A percentile compares a stretch with the other conserved stretches of the same genome.
Evolutionary conservation across 2,888 invertebrate species (phyloP).

Genomic region (Ochlodes sylvanus): DNA sequence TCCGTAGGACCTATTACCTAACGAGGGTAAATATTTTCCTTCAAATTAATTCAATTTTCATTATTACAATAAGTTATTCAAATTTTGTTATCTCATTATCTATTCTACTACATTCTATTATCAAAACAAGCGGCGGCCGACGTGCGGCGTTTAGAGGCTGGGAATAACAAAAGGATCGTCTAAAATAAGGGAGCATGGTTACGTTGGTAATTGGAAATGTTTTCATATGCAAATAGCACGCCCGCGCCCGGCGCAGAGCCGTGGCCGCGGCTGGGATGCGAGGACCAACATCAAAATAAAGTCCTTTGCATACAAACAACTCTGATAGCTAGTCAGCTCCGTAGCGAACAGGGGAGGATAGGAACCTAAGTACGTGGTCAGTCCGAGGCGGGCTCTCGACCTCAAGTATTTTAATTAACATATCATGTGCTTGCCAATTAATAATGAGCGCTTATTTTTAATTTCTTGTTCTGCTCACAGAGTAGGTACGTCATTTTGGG

Average conservation of each 20-base stretch:
- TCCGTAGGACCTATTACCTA: not conserved
- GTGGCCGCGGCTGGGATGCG: conserved; percentile 12
- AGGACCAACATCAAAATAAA: conserved; percentile 28
- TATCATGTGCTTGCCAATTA: too few relatives aligned
- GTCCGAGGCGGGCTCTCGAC: too few relatives aligned
- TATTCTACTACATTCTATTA: conserved; percentile 20
- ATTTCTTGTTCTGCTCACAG: too few relatives aligned
- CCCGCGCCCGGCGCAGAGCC: conserved; percentile 36
- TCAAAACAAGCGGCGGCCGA: conserved; percentile 12
- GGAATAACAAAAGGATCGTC: conserved; percentile 27
- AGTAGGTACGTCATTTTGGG: too few relatives aligned
- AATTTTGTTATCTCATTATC: conserved; percentile 16
- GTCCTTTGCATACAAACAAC: conserved; percentile 24
- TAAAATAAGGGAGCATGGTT: conserved; percentile 22
- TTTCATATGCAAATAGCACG: conserved; percentile 68
- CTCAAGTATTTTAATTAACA: too few relatives aligned
- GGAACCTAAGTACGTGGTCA: too few relatives aligned
- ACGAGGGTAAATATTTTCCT: not conserved
- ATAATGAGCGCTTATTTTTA: too few relatives aligned
- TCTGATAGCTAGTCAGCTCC: not conserved
- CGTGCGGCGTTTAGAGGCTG: conserved; percentile 18
- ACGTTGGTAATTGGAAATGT: conserved; percentile 50
- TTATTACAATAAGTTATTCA: conserved; percentile 14
- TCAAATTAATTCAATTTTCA: conserved; percentile 11
- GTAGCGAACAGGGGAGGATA: too few relatives aligned